Percentiles rank a stretch among this genome's conserved stretches.
Conservation (phyloP, 2,888 invertebrate genomes). For the Tipula confusa region DNA sequence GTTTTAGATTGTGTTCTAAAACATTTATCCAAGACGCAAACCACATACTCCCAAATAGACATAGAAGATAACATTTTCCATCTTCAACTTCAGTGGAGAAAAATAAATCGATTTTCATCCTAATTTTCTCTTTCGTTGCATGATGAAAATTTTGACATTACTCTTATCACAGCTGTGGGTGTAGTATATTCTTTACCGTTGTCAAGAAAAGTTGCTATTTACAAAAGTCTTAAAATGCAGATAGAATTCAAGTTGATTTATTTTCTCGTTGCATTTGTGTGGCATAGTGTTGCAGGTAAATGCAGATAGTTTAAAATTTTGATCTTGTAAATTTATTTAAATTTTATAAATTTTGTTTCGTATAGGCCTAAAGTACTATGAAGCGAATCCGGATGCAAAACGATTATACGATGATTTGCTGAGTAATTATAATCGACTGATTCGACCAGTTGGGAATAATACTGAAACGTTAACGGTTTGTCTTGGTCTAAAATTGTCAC, state of each 20-base stretch:
- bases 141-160: background rate
- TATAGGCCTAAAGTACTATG: conserved; percentile 43
- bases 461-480: conserved; percentile 88
- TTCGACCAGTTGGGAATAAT: conserved; percentile 89
- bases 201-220: too few relatives aligned
- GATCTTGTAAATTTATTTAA: background rate
- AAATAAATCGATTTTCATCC: background rate
- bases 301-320: background rate
- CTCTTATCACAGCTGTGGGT: background rate
- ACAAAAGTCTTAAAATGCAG: background rate
- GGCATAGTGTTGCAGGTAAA: background rate
- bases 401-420: conserved; percentile 93
- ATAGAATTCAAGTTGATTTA: background rate
- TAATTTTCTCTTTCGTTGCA: background rate
- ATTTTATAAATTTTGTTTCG: too few relatives aligned
- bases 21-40: background rate
- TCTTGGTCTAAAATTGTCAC: conserved; percentile 83
- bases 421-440: conserved; percentile 91
- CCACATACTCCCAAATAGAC: too few relatives aligned
- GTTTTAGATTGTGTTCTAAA: too few relatives aligned
- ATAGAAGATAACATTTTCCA: background rate
- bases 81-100: background rate
- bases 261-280: background rate
- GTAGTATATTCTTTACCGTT: background rate
- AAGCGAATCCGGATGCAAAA: conserved; percentile 91